Percentiles rank a stretch among this genome's conserved stretches.
These are phyloP conservation scores for Centropristis striata DNA, from an alignment of 2,113 vertebrate species.

Conservation along the genomic window DNA sequence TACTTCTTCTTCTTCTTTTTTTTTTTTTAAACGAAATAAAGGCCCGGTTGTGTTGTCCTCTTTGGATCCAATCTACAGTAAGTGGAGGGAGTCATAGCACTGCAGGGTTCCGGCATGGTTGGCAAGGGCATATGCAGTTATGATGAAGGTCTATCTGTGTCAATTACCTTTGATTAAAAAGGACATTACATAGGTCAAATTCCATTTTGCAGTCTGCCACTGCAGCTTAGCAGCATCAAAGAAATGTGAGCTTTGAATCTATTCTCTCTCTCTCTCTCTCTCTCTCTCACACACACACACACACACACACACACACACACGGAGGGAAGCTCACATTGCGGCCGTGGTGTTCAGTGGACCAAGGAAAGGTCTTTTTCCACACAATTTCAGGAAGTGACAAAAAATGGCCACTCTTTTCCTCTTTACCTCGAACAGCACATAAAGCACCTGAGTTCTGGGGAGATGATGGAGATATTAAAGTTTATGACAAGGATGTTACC, in stretches of 20 bases:
- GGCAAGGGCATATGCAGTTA: conserved; percentile 52
- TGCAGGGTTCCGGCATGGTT: conserved; percentile 24
- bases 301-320: background rate
- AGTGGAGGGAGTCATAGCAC: conserved; percentile 13
- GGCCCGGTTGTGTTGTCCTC: background rate
- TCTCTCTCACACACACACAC: background rate
- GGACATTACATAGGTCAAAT: conserved; percentile 69
- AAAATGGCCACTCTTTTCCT: background rate
- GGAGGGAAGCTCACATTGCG: conserved; percentile 7
- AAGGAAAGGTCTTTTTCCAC: background rate
- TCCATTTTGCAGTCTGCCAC: conserved; percentile 53
- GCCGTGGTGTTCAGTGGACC: background rate
- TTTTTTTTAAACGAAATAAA: background rate
- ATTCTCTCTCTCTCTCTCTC: too few relatives aligned
- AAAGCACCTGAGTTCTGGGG: conserved; percentile 8
- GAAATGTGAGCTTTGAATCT: conserved; percentile 45
- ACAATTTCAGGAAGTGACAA: background rate
- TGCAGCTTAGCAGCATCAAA: conserved; percentile 47
- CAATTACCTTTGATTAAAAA: conserved; percentile 75
- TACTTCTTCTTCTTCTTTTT: background rate
- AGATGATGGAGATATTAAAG: background rate
- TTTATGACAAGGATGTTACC: conserved; percentile 20
- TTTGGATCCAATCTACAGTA: conserved; percentile 9
- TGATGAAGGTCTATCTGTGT: conserved; percentile 66
- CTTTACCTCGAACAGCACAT: conserved; percentile 9